A percentile compares a stretch with the other conserved stretches of the same genome.
Conservation (phyloP, 2,888 invertebrate genomes). For the Melieria crassipennis region DNA sequence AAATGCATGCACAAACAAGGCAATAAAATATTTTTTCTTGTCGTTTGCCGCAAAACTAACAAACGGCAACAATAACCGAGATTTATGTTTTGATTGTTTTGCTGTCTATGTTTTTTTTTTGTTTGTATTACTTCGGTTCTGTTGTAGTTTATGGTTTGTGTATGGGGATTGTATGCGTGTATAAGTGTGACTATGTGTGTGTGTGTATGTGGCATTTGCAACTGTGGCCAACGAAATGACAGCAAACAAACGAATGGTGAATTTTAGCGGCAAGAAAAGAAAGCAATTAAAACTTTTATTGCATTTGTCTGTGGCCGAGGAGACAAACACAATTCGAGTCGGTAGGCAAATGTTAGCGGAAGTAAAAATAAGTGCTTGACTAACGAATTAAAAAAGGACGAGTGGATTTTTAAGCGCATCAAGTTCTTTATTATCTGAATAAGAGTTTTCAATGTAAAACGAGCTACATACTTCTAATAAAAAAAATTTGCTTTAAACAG, state of each 20-base stretch:
- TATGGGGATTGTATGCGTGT: too few species aligned
- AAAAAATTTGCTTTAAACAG: too few species aligned
- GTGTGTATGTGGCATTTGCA: not conserved
- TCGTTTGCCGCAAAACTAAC: not conserved
- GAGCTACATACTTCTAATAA: too few species aligned
- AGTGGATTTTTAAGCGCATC: not conserved
- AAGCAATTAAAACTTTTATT: conserved; percentile 30
- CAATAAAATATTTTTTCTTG: too few species aligned
- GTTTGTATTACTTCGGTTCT: not conserved
- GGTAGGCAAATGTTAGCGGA: too few species aligned
- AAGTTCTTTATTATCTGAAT: too few species aligned
- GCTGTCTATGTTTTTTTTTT: not conserved
- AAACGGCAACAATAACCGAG: conserved; percentile 8
- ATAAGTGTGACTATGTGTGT: too few species aligned
- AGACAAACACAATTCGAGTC: not conserved
- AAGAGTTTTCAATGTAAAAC: too few species aligned
- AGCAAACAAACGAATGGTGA: not conserved
- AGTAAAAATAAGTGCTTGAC: too few species aligned
- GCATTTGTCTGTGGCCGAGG: not conserved
- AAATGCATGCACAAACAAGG: too few species aligned
- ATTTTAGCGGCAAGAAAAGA: not conserved
- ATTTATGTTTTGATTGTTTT: conserved; percentile 20
- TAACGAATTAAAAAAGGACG: not conserved
- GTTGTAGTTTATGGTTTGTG: not conserved
- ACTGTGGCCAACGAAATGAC: not conserved